Conservation (phyloP, 2,113 vertebrate genomes). For the Leiothrix lutea region DNA sequence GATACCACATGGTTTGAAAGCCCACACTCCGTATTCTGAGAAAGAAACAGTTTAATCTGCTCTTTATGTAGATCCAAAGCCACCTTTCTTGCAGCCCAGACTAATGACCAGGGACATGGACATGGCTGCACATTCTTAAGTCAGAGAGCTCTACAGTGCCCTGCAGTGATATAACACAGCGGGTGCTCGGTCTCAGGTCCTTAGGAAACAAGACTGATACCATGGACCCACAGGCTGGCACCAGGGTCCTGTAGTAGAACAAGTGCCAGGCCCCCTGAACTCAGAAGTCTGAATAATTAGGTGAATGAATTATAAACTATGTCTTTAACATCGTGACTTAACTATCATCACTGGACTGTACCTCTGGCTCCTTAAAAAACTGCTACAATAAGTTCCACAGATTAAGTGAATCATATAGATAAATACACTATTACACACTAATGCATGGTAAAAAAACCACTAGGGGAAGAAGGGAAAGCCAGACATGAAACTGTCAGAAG, state of each 20-base stretch:
- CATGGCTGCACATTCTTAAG: not conserved
- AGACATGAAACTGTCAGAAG: not conserved
- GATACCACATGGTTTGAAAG: rapidly evolving
- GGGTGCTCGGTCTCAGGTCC: rapidly evolving
- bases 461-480: not conserved
- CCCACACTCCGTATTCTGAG: not conserved
- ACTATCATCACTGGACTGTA: not conserved
- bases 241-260: rapidly evolving
- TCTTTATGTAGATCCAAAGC: not conserved
- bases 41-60: not conserved
- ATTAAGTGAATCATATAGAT: not conserved
- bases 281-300: not conserved
- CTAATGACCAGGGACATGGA: not conserved
- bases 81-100: not conserved
- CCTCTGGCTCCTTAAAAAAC: not conserved
- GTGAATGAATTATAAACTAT: not conserved
- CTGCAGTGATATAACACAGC: not conserved
- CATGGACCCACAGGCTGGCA: not conserved
- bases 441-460: not conserved
- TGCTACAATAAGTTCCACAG: not conserved
- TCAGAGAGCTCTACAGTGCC: not conserved
- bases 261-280: not conserved
- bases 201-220: rapidly evolving
- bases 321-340: not conserved
- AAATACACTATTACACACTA: not conserved